phyloP scores from a whole-genome alignment of 2,113 vertebrate species.

The Siphamia tubifer region DNA sequence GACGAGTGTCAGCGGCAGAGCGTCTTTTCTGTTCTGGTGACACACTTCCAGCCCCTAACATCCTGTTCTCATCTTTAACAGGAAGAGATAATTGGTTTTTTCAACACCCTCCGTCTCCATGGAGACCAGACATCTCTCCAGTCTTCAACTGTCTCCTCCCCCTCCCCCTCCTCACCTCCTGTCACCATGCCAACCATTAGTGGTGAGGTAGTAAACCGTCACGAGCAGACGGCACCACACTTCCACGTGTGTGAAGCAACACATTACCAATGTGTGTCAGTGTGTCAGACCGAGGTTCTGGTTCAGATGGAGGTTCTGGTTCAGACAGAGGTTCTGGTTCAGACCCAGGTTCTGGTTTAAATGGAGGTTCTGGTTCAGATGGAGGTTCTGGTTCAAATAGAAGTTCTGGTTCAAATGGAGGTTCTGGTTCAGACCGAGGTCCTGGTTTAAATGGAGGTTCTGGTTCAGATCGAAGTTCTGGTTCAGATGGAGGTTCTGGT shows the following conservation, averaged over 20 bases:
- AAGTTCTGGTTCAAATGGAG: conserved; percentile 6
- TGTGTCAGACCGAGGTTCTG: conserved; percentile 28
- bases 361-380: too few relatives aligned
- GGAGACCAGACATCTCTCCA: conserved; percentile 71
- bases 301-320: conserved; percentile 2
- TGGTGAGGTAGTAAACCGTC: conserved; percentile 52
- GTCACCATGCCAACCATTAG: conserved; percentile 50
- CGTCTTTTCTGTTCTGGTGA: conserved; percentile 55
- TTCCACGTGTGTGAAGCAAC: conserved; percentile 2
- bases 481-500: conserved; percentile 2
- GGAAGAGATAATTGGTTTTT: conserved; percentile 74
- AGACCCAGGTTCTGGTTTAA: too few relatives aligned
- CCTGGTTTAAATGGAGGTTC: too few relatives aligned
- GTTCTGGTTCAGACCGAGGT: too few relatives aligned
- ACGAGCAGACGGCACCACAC: conserved; percentile 38
- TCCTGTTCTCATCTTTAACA: conserved; percentile 65
- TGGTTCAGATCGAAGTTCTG: conserved; percentile 16
- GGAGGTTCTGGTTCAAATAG: conserved; percentile 13
- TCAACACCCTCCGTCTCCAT: conserved; percentile 68
- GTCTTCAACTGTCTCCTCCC: conserved; percentile 44
- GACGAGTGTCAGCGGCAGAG: conserved; percentile 50
- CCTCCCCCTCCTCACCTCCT: conserved; percentile 16
- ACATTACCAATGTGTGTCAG: conserved; percentile 37
- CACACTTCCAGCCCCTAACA: conserved; percentile 62
- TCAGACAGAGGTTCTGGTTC: conserved; percentile 16